Base-by-base conservation (phyloP, 2,888 invertebrate genomes). In the Furcula furcula region DNA sequence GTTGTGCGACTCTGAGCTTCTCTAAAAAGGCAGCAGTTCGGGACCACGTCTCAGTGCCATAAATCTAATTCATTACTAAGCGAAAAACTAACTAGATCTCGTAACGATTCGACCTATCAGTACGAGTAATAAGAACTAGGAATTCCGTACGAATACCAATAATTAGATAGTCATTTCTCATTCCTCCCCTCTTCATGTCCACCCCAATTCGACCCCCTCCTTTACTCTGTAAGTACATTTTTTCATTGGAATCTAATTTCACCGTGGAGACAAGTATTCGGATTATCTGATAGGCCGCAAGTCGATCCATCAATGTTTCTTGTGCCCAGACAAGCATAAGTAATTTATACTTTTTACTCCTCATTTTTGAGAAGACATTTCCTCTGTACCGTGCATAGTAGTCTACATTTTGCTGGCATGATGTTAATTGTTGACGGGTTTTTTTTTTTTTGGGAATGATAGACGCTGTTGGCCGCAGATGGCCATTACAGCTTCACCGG, bases 231-330 rank as follows among this genome's bases (percentile, higher is more conserved):
- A 4, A n/a, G 14, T 14, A 26, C 26, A 26, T 4, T 26, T 23
- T 26, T 26, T 26, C 14, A 26, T 26, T 26, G 9, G 14, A 26
- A 26, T 26, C 26, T 26, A 26, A 26, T 26, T 26, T 26, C 14
- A 9, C 11, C 25, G 13, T 5, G 25, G 3, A 1, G 23, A 25
- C 26, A 14, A 26, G 26, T 14, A 26, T 26, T 14, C 14, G 14
- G 7, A 23, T 14, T 26, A 26, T 26, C 12, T 7, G 26, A 14
- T 26, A 4, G 26, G 26, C 7, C 14, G 9, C n/a, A 26, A 26
- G 9, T 14, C 26, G 14, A 14, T 26, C 26, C 7, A 26, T 26
- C 26, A 26, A 26, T 9, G 26, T 26, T 9, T 9, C 26, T 7
- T 9, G 26, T 14, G 14, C 26, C 9, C 9, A 14, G 14, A 14